phyloP scores from a whole-genome alignment of 2,797 vertebrate species.

The Pantherophis vulpinus region DNA sequence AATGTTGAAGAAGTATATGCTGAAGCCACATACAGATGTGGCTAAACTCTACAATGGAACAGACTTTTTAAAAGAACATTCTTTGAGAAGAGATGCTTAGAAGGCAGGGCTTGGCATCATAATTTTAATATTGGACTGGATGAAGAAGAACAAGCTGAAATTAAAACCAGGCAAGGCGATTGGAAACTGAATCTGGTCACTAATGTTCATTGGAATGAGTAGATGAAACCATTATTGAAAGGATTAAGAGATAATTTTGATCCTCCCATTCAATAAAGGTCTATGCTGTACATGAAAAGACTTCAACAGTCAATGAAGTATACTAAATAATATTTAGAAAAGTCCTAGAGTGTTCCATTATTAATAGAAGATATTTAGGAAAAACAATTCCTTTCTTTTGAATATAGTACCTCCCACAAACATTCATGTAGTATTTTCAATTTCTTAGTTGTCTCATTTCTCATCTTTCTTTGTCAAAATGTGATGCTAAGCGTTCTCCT shows the following conservation, averaged over 20 bases:
- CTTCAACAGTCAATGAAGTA: neutral
- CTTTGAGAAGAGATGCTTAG: neutral
- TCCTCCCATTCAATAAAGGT: too few relatives aligned
- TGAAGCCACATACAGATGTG: neutral
- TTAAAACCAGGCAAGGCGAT: neutral
- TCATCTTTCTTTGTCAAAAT: conserved; percentile 65
- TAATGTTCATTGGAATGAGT: neutral
- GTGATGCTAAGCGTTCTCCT: conserved; percentile 61
- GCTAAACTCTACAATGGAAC: neutral
- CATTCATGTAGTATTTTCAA: conserved; percentile 34
- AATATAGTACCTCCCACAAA: conserved; percentile 43
- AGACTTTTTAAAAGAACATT: neutral
- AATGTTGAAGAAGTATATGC: neutral
- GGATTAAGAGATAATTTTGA: neutral
- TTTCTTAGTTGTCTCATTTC: conserved; percentile 35
- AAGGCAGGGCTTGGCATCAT: neutral
- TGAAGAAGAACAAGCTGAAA: neutral
- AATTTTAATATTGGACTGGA: neutral
- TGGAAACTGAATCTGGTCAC: neutral
- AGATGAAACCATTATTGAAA: neutral
- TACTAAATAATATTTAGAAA: conserved; percentile 6
- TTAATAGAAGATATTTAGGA: conserved; percentile 34
- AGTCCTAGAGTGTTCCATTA: conserved; percentile 68
- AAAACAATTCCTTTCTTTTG: conserved; percentile 48
- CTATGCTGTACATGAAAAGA: neutral